Evolutionary conservation across 1,140 invertebrate species (phyloP).

Genomic region (Apis laboriosa): DNA sequence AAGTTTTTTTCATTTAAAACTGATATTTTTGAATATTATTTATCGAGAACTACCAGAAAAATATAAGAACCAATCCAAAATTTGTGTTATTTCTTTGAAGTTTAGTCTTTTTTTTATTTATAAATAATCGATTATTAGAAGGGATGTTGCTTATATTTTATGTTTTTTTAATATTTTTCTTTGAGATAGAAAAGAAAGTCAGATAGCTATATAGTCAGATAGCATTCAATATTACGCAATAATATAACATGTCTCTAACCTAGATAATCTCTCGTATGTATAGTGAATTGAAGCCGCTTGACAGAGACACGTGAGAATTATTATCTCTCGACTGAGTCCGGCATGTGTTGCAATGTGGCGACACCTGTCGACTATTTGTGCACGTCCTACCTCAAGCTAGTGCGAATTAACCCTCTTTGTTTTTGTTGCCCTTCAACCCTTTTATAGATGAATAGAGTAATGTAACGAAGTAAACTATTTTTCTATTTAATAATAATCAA

Average conservation of each 20-base stretch:
- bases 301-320: constrained; percentile 66
- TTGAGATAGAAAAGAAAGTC: constrained; percentile 8
- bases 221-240: constrained; percentile 53
- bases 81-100: no score
- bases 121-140: not conserved
- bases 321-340: constrained; percentile 60
- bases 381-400: constrained; percentile 64
- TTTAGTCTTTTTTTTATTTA: not conserved
- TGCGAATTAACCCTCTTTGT: constrained; percentile 62
- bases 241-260: constrained; percentile 61
- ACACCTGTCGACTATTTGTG: constrained; percentile 67
- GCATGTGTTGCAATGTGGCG: constrained; percentile 65
- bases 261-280: constrained; percentile 39
- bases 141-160: not conserved
- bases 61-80: no score
- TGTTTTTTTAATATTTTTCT: constrained; percentile 4
- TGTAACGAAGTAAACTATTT: not conserved
- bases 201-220: not conserved
- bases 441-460: not conserved
- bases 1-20: no score
- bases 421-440: constrained; percentile 47
- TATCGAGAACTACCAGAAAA: no score
- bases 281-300: constrained; percentile 59
- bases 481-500: not conserved
- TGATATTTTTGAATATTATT: no score